A percentile compares a stretch with the other conserved stretches of the same genome.
phyloP scores from a whole-genome alignment of 2,888 invertebrate genomes.

The Agrotis clavis region DNA sequence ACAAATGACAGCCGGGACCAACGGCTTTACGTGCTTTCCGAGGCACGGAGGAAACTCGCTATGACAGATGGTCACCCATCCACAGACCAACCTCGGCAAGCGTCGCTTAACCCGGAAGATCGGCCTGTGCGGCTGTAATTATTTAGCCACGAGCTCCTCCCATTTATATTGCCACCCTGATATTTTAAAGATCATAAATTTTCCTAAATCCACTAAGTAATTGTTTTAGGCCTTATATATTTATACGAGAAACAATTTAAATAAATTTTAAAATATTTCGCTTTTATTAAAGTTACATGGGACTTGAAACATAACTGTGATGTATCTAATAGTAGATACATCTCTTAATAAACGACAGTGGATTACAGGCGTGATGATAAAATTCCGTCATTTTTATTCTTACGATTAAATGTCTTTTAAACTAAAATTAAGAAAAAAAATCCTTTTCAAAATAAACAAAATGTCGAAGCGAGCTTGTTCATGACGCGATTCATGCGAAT shows the following conservation, averaged over 20 bases:
- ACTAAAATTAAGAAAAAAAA: constrained; percentile 5
- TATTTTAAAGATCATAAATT: constrained; percentile 7
- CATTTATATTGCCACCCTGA: background rate
- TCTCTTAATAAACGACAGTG: background rate
- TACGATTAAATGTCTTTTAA: constrained; percentile 9
- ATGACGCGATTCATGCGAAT: too few species aligned
- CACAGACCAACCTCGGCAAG: too few species aligned
- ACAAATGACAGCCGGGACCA: too few species aligned
- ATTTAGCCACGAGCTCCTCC: too few species aligned
- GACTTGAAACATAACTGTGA: background rate
- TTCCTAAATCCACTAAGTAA: background rate
- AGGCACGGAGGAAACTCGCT: too few species aligned
- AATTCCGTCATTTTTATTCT: constrained; percentile 28
- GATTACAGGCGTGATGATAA: background rate
- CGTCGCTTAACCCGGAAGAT: too few species aligned
- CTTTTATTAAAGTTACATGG: constrained; percentile 14
- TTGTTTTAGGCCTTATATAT: constrained; percentile 53
- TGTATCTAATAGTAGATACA: background rate
- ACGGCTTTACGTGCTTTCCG: too few species aligned
- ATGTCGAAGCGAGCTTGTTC: too few species aligned
- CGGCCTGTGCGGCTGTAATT: too few species aligned
- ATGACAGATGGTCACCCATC: too few species aligned
- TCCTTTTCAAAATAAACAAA: background rate
- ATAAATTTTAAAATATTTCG: background rate
- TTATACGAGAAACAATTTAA: constrained; percentile 34